Percentiles rank a stretch among this genome's conserved stretches.
Conservation (phyloP, 2,888 invertebrate genomes). For the Smittia aterrima region DNA sequence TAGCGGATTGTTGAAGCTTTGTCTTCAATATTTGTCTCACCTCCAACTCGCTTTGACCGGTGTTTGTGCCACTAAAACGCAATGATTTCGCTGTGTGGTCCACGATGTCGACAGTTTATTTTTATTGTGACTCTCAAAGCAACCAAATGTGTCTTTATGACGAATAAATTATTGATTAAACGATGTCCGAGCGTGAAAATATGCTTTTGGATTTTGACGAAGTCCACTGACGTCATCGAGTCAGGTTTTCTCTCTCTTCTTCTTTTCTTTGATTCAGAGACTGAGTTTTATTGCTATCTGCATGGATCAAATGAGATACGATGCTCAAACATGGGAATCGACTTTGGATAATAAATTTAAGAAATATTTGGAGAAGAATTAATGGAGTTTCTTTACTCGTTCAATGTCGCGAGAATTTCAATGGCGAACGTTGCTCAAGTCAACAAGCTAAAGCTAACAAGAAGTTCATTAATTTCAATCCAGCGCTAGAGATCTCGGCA, state of each 20-base stretch:
- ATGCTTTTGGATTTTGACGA: neutral
- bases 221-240: neutral
- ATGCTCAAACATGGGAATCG: conserved; percentile 22
- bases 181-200: conserved; percentile 28
- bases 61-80: too few species aligned
- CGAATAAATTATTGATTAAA: conserved; percentile 41
- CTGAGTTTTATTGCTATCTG: conserved; percentile 7
- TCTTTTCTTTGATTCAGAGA: neutral
- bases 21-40: too few species aligned
- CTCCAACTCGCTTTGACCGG: too few species aligned
- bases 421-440: too few species aligned
- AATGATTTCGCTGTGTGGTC: conserved; percentile 24
- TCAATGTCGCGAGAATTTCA: neutral
- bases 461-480: too few species aligned
- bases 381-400: neutral
- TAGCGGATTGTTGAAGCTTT: too few species aligned
- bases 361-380: neutral
- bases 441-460: too few species aligned
- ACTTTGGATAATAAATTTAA: neutral
- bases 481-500: too few species aligned
- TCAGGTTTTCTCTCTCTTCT: conserved; percentile 9
- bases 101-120: conserved; percentile 24
- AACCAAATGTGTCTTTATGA: conserved; percentile 40
- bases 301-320: neutral
- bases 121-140: conserved; percentile 37